phyloP scores from a whole-genome alignment of 2,113 vertebrate genomes.

The Mola mola region DNA sequence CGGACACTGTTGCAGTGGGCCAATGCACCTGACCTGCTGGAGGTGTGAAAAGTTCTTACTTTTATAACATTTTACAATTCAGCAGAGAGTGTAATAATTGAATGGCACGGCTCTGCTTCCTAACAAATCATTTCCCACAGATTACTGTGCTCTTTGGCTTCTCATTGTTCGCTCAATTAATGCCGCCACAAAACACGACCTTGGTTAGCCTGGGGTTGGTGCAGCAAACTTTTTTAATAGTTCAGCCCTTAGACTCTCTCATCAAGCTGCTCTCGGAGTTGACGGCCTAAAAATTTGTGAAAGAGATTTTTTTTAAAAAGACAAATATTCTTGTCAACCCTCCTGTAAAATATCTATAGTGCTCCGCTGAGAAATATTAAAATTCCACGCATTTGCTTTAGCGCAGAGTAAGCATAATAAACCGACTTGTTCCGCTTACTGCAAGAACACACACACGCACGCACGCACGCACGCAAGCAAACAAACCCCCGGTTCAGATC shows the following conservation, averaged over 20 bases:
- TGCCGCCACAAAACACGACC: not conserved
- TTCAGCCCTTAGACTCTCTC: not conserved
- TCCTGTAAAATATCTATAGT: not conserved
- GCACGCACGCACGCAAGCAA: not conserved
- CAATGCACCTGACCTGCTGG: too few species aligned
- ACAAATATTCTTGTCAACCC: not conserved
- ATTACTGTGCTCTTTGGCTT: not conserved
- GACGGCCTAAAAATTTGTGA: not conserved
- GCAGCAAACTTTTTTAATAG: not conserved
- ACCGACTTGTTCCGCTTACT: conserved; percentile 25
- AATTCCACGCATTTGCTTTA: not conserved
- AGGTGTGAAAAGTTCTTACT: too few species aligned
- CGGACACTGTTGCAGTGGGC: too few species aligned
- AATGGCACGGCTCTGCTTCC: not conserved
- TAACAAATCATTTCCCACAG: not conserved
- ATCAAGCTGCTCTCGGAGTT: not conserved
- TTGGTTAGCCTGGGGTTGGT: not conserved
- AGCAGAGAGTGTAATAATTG: too few species aligned
- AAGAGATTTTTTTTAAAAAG: not conserved
- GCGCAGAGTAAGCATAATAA: too few species aligned
- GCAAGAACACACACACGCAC: conserved; percentile 2
- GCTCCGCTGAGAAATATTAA: not conserved
- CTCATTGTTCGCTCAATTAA: not conserved
- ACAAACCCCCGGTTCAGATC: conserved; percentile 30
- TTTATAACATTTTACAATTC: too few species aligned